Evolutionary conservation across 2,113 vertebrate genomes (phyloP).

Genomic region (Nyctibius bracteatus): DNA sequence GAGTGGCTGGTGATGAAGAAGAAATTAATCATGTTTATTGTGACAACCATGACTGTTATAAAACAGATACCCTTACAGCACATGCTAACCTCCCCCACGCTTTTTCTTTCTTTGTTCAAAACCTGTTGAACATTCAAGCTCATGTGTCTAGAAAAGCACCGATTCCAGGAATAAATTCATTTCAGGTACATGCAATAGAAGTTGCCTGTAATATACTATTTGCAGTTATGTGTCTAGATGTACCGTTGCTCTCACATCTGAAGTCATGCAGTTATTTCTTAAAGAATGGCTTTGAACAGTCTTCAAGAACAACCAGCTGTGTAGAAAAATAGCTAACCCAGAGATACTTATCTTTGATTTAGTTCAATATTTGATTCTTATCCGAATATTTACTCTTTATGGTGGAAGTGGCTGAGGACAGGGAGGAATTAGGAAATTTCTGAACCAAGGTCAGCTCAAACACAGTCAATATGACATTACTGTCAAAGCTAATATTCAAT

Average conservation of each 20-base stretch:
- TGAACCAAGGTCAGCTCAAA: not conserved
- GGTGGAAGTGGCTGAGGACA: not conserved
- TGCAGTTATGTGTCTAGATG: not conserved
- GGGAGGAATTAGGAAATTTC: not conserved
- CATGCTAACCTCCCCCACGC: not conserved
- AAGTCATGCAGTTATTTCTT: not conserved
- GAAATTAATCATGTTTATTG: slow-evolving; percentile 61
- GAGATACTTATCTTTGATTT: not conserved
- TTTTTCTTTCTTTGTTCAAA: not conserved
- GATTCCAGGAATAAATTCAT: not conserved
- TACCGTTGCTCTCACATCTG: not conserved
- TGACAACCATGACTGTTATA: slow-evolving; percentile 58
- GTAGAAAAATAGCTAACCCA: not conserved
- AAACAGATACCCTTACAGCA: slow-evolving; percentile 56
- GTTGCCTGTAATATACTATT: not conserved
- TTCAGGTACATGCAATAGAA: not conserved
- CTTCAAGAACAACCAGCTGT: not conserved
- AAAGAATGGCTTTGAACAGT: not conserved
- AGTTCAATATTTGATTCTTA: not conserved
- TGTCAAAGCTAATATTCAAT: not conserved
- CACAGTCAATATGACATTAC: not conserved
- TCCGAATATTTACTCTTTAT: not conserved
- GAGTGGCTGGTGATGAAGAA: slow-evolving; percentile 48
- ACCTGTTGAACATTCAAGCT: not conserved
- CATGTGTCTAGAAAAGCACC: not conserved